These are phyloP conservation scores for Protodeltote pygarga DNA, from an alignment of 2,888 invertebrate genomes.

Conservation along the genomic window DNA sequence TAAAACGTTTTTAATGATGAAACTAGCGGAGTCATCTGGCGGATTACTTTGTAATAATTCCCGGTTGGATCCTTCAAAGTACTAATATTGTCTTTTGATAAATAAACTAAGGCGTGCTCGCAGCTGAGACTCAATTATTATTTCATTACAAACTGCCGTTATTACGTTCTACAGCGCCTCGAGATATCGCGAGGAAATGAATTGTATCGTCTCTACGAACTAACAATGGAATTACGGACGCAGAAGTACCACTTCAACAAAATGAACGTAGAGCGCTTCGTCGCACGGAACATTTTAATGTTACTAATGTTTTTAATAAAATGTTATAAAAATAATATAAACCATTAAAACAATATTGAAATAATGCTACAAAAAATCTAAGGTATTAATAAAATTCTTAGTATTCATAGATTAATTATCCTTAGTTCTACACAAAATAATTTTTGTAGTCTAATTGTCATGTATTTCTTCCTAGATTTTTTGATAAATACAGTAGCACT, in stretches of 20 bases:
- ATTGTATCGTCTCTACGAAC: slow-evolving; percentile 38
- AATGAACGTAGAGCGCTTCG: no score
- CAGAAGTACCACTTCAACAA: slow-evolving; percentile 18
- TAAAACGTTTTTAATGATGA: slow-evolving; percentile 15
- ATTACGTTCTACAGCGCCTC: slow-evolving; percentile 52
- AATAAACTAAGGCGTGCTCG: slow-evolving; percentile 58
- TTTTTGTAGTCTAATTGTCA: no score
- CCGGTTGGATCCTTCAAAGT: slow-evolving; percentile 51
- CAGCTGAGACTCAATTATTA: slow-evolving; percentile 63
- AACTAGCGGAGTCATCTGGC: slow-evolving; percentile 31
- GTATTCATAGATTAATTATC: not conserved
- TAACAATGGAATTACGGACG: not conserved
- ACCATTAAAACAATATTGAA: no score
- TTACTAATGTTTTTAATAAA: no score
- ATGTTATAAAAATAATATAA: no score
- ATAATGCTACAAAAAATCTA: no score
- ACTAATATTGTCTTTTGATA: slow-evolving; percentile 69
- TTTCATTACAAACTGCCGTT: slow-evolving; percentile 64
- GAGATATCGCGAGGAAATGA: slow-evolving; percentile 50
- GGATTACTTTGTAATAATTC: slow-evolving; percentile 52
- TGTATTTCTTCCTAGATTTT: not conserved
- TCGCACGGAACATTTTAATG: no score
- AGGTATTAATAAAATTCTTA: no score
- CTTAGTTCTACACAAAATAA: not conserved
- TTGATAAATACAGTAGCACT: not conserved